Evolutionary conservation across 2,888 invertebrate species (phyloP), one percentile per base, ranked within the genome.

Genomic region (Eumerus sabulonum): DNA sequence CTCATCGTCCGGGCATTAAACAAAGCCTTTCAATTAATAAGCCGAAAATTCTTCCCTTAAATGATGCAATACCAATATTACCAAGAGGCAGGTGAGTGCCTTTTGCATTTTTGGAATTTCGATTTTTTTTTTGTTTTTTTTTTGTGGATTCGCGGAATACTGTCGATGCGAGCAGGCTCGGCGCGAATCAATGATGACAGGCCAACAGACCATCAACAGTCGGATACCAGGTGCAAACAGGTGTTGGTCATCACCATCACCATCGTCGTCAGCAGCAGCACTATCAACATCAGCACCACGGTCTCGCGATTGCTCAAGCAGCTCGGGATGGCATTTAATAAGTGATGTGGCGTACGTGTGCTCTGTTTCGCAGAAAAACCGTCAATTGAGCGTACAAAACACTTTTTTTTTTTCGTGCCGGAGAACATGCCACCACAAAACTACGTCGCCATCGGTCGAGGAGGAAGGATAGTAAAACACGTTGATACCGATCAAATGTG

Each of bases 281-380:
- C 27, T 27, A 27, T 51, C 64, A 48, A 7, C 45, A 36, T 7
- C 18, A 47, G 27, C 13, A 53, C 50, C 51, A 45, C 53, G 40
- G 47, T n/a, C 18, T 16, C 47, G 57, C 60, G 59, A 35, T 76
- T 70, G 53, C 53, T 64, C 48, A 76, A 60, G 71, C 27, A 7
- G 7, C 71, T 71, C 60, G 71, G 51, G 76, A 77, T 62, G 76
- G 76, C 72, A 72, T 77, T 77, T 72, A 72, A 77, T 77, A 72
- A 72, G 47, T 40, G 54, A 54, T 56, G 71, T 48, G 57, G 56
- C 56, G 54, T 60, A 67, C 76, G 72, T 66, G 76, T 72, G 62
- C 51, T 27, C 47, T 36, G 50, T 38, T 9, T 18, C 47, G 38
- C 18, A 36, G n/a, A 76, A 16, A 54, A 56, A 53, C 60, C 54